phyloP scores from a whole-genome alignment of 1,140 invertebrate genomes.

The Neodiprion fabricii region DNA sequence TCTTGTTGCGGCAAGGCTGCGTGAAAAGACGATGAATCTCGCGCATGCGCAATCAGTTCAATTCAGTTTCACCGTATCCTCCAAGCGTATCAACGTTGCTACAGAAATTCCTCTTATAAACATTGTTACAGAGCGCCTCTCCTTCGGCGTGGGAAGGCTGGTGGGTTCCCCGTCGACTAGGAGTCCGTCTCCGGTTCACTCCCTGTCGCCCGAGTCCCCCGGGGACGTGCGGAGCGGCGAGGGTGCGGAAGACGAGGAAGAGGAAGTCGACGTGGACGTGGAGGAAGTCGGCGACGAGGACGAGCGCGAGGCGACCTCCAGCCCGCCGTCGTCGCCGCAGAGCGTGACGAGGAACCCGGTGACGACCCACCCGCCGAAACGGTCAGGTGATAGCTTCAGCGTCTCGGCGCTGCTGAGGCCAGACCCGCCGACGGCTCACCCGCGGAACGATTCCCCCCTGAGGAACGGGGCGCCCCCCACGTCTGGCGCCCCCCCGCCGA shows the following conservation, averaged over 20 bases:
- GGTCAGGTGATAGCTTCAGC: constrained; percentile 77
- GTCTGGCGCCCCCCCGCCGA: constrained; percentile 53
- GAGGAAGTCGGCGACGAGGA: constrained; percentile 58
- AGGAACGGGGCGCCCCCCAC: constrained; percentile 28
- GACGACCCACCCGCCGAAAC: constrained; percentile 63
- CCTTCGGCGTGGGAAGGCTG: constrained; percentile 57
- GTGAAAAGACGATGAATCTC: no score
- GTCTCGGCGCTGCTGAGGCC: constrained; percentile 79
- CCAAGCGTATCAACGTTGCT: no score
- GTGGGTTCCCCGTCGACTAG: constrained; percentile 56
- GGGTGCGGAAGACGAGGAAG: constrained; percentile 49
- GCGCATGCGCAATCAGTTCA: no score
- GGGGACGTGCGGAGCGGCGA: constrained; percentile 55
- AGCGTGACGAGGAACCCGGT: constrained; percentile 31
- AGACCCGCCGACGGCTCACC: constrained; percentile 70
- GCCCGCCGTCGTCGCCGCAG: constrained; percentile 47
- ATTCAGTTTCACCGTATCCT: no score
- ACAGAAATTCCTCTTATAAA: no score
- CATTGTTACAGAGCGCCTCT: constrained; percentile 48
- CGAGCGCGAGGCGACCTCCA: constrained; percentile 53
- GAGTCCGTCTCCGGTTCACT: constrained; percentile 55
- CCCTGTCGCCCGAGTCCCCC: constrained; percentile 47
- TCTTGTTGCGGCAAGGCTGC: no score
- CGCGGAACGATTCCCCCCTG: constrained; percentile 57
- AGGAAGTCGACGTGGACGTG: constrained; percentile 53